These are phyloP conservation scores for Phenganax subtilis DNA, from an alignment of 92 coral and sea anemone genomes.

Conservation along the genomic window DNA sequence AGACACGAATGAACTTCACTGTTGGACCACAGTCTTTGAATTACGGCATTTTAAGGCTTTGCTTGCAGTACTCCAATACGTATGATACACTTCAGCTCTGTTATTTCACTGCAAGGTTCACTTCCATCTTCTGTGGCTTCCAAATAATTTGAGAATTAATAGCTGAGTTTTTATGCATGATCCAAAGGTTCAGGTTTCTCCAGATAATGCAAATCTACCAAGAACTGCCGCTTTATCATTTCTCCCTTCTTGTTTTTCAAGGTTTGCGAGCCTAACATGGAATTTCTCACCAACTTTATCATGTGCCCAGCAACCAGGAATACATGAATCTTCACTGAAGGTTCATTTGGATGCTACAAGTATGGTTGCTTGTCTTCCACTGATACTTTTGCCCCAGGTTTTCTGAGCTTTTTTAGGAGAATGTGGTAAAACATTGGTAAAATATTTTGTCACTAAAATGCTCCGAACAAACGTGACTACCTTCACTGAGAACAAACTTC, in stretches of 20 bases:
- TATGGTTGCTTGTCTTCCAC: neutral
- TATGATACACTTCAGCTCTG: too few species aligned
- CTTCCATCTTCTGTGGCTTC: slow-evolving; percentile 8
- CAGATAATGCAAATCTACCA: neutral
- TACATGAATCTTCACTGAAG: neutral
- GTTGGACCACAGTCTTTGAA: too few species aligned
- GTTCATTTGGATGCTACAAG: slow-evolving; percentile 19
- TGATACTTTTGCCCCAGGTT: too few species aligned
- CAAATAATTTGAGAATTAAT: slow-evolving; percentile 1
- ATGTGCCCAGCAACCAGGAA: slow-evolving; percentile 15
- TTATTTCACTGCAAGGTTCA: too few species aligned
- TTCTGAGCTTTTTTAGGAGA: too few species aligned
- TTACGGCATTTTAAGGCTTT: too few species aligned
- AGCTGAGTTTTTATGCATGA: slow-evolving; percentile 13
- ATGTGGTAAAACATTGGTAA: too few species aligned
- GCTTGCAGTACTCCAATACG: too few species aligned
- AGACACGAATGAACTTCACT: too few species aligned
- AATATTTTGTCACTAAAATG: too few species aligned
- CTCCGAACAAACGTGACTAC: too few species aligned
- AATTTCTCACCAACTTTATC: neutral
- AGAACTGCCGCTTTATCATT: slow-evolving; percentile 10
- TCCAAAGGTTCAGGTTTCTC: slow-evolving; percentile 15
- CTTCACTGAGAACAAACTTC: too few species aligned
- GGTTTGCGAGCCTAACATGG: neutral
- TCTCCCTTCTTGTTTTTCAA: slow-evolving; percentile 7